These are phyloP conservation scores for Danionella cerebrum DNA, from an alignment of 2,113 vertebrate genomes.

Conservation along the genomic window DNA sequence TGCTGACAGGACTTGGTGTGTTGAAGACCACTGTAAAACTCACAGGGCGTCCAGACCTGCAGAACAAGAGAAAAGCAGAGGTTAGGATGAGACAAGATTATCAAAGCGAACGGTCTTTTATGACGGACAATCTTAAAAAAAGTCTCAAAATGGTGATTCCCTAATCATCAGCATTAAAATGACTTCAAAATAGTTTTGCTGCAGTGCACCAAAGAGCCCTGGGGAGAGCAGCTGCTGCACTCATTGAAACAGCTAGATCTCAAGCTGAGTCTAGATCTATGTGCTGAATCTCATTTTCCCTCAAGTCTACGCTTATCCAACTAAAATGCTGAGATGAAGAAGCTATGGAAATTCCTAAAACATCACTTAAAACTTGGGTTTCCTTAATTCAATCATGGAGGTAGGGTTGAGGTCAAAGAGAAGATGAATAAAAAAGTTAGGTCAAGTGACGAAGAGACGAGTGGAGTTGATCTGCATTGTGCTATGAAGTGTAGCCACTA, in stretches of 20 bases:
- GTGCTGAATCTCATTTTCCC: neutral
- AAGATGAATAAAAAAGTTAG: too few species aligned
- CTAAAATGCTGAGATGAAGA: neutral
- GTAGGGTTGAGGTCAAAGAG: slow-evolving; percentile 3
- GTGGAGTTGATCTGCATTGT: too few species aligned
- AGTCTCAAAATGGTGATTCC: neutral
- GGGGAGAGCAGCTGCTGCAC: neutral
- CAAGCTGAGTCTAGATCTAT: slow-evolving; percentile 1
- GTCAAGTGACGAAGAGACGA: too few species aligned
- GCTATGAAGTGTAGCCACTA: too few species aligned
- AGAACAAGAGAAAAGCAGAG: slow-evolving; percentile 17
- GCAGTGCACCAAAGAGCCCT: neutral
- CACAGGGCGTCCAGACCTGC: slow-evolving; percentile 86
- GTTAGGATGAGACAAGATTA: neutral
- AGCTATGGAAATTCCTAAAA: neutral
- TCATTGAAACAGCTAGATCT: neutral
- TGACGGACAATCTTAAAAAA: neutral
- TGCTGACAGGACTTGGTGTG: slow-evolving; percentile 87
- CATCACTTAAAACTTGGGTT: neutral
- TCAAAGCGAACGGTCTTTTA: too few species aligned
- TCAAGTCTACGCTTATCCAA: neutral
- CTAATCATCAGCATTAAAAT: slow-evolving; percentile 15
- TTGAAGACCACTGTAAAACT: slow-evolving; percentile 96
- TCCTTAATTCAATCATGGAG: neutral
- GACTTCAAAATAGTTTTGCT: neutral